These are phyloP conservation scores for Nycteola revayana DNA, from an alignment of 2,888 invertebrate genomes.

Conservation along the genomic window DNA sequence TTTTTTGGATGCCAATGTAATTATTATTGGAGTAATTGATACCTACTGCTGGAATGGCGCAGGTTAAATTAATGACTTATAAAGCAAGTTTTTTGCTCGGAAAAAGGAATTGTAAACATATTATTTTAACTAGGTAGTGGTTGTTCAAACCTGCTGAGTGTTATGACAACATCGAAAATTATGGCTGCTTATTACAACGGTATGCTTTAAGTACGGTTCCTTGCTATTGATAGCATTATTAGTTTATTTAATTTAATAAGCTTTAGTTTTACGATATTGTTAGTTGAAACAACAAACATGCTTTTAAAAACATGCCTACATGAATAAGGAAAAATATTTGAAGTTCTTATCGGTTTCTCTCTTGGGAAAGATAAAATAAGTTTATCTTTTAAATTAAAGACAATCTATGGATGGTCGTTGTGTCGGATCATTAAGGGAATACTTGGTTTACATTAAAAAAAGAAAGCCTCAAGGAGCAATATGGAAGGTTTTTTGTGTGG, in stretches of 20 bases:
- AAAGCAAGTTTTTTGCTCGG: constrained; percentile 11
- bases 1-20: constrained; percentile 63
- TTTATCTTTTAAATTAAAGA: constrained; percentile 52
- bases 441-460: constrained; percentile 60
- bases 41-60: constrained; percentile 35
- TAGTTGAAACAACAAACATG: too few species aligned
- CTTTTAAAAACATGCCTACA: too few species aligned
- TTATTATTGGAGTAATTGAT: constrained; percentile 56
- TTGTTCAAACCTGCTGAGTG: too few species aligned
- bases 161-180: too few species aligned
- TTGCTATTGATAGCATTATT: too few species aligned
- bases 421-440: constrained; percentile 63
- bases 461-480: constrained; percentile 62
- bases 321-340: constrained; percentile 14
- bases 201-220: too few species aligned
- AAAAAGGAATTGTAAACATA: constrained; percentile 10
- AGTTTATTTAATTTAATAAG: too few species aligned
- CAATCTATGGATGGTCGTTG: constrained; percentile 52
- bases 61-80: constrained; percentile 24
- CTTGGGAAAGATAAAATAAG: constrained; percentile 31
- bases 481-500: constrained; percentile 69
- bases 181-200: too few species aligned
- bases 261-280: too few species aligned
- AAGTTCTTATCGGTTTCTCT: constrained; percentile 25
- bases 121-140: too few species aligned